Evolutionary conservation across 2,797 vertebrate genomes (phyloP).

Genomic region (Jordanella pulchra): DNA sequence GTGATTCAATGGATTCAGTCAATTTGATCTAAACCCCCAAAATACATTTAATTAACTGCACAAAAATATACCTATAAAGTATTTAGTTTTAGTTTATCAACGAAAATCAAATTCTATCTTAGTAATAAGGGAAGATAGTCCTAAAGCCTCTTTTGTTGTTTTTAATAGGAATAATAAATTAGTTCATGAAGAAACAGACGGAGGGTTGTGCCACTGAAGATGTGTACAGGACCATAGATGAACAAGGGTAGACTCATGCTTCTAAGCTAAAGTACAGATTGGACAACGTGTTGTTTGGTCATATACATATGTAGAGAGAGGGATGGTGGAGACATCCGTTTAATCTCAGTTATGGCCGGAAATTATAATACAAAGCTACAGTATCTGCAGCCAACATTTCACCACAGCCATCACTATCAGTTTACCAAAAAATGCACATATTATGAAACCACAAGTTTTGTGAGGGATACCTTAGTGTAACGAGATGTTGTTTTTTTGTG

Average conservation of each 20-base stretch:
- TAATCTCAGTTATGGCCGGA: neutral
- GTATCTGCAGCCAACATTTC: neutral
- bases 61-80: no score
- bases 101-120: no score
- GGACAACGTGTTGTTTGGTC: neutral
- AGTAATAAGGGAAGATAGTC: no score
- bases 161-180: no score
- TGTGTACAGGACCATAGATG: neutral
- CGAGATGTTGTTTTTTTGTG: neutral
- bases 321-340: neutral
- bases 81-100: no score
- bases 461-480: neutral
- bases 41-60: neutral
- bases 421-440: no score
- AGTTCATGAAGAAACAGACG: no score
- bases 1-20: neutral
- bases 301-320: no score
- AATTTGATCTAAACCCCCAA: neutral
- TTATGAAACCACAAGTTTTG: neutral
- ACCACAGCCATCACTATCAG: no score
- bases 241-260: neutral
- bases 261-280: neutral
- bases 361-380: neutral
- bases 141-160: no score
- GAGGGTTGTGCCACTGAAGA: neutral